These are phyloP conservation scores for Peromyscus maniculatus DNA, from an alignment of 2,113 vertebrate genomes.

Conservation along the genomic window DNA sequence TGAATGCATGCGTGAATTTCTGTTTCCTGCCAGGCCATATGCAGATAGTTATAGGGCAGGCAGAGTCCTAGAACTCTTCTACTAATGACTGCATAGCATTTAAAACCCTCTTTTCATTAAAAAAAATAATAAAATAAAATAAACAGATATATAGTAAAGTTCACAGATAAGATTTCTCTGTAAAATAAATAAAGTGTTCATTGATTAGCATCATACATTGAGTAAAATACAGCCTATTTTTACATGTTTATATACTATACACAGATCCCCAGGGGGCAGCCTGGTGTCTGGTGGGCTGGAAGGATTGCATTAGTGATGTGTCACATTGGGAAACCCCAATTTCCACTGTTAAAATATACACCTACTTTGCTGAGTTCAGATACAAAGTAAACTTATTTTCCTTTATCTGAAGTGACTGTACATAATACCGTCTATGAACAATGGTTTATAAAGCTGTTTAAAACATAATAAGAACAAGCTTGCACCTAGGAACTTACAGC, in stretches of 20 bases:
- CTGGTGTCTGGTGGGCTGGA: slow-evolving; percentile 81
- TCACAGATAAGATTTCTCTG: slow-evolving; percentile 90
- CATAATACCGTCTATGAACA: slow-evolving; percentile 88
- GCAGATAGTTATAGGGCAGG: slow-evolving; percentile 76
- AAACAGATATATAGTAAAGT: slow-evolving; percentile 89
- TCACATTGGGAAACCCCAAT: slow-evolving; percentile 84
- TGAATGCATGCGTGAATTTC: slow-evolving; percentile 83
- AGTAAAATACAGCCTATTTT: slow-evolving; percentile 92
- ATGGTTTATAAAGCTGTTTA: slow-evolving; percentile 88
- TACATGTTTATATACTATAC: slow-evolving; percentile 90
- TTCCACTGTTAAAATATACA: slow-evolving; percentile 89
- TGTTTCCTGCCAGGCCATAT: slow-evolving; percentile 76
- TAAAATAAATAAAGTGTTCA: slow-evolving; percentile 91
- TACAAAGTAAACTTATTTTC: slow-evolving; percentile 89
- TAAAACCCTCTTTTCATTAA: slow-evolving; percentile 81
- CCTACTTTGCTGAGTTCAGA: slow-evolving; percentile 88
- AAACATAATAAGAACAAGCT: slow-evolving; percentile 85
- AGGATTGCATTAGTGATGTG: slow-evolving; percentile 80
- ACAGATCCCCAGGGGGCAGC: slow-evolving; percentile 83
- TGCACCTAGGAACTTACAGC: slow-evolving; percentile 83
- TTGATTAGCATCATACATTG: slow-evolving; percentile 90
- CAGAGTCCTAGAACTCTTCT: slow-evolving; percentile 73
- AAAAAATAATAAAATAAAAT: slow-evolving; percentile 88
- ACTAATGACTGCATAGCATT: slow-evolving; percentile 87
- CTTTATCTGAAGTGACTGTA: slow-evolving; percentile 88